Percentiles rank a stretch among this genome's conserved stretches.
These are phyloP conservation scores for Philotrypesis tridentata DNA, from an alignment of 1,140 invertebrate species.

Conservation along the genomic window DNA sequence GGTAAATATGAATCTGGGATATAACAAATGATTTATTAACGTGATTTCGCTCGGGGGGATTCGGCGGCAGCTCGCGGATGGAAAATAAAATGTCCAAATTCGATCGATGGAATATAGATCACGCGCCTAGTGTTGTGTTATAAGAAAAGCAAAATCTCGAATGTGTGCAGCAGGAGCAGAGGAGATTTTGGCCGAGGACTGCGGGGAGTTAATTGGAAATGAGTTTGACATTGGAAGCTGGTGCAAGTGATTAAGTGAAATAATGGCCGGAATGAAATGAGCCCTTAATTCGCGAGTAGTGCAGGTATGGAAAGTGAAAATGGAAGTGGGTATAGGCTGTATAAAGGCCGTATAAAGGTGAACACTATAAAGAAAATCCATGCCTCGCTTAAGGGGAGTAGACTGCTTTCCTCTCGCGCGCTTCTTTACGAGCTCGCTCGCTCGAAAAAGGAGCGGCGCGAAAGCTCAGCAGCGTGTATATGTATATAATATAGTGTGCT, in stretches of 20 bases:
- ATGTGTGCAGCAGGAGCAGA: too few relatives aligned
- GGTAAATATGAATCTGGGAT: neutral
- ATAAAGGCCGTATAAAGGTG: neutral
- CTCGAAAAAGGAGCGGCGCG: neutral
- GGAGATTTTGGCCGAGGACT: too few relatives aligned
- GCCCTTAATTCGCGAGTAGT: neutral
- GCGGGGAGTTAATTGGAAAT: too few relatives aligned
- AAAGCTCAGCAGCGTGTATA: neutral
- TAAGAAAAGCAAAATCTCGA: too few relatives aligned
- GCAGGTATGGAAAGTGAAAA: neutral
- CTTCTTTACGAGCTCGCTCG: conserved; percentile 13
- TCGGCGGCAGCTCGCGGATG: neutral
- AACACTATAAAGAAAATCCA: conserved; percentile 5
- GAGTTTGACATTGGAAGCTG: too few relatives aligned
- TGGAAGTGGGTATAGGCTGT: too few relatives aligned
- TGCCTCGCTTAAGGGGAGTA: neutral
- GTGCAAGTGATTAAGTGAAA: too few relatives aligned
- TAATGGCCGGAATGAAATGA: too few relatives aligned
- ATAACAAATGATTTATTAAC: conserved; percentile 25
- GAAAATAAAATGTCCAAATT: neutral
- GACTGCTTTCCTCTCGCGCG: neutral
- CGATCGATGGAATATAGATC: too few relatives aligned
- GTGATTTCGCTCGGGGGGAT: neutral
- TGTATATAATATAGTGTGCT: neutral
- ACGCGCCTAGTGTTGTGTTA: too few relatives aligned